Evolutionary conservation across 2,113 vertebrate species (phyloP).

Genomic region (Mustela nigripes): DNA sequence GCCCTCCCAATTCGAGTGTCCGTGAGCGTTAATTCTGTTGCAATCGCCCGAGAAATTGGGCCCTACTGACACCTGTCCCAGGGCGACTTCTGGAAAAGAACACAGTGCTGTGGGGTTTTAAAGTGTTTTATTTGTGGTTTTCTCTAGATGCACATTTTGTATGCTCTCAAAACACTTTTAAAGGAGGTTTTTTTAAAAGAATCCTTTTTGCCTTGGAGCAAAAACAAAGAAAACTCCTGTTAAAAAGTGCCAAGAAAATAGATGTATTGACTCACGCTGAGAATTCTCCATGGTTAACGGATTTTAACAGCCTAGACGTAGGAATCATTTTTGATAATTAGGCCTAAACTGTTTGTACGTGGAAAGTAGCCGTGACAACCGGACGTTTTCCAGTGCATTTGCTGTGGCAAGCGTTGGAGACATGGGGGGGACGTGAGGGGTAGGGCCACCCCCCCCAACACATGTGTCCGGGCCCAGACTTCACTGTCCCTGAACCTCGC

Average conservation of each 20-base stretch:
- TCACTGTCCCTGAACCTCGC: not conserved
- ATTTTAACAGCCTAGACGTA: not conserved
- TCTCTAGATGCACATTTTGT: not conserved
- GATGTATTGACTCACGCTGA: not conserved
- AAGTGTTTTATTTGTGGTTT: not conserved
- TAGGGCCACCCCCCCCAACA: not conserved
- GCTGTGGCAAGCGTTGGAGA: accelerated
- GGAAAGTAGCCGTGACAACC: not conserved
- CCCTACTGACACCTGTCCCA: slow-evolving; percentile 73
- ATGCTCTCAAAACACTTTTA: not conserved
- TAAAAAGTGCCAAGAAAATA: not conserved
- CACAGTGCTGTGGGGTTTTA: not conserved
- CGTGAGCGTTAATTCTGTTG: slow-evolving; percentile 91
- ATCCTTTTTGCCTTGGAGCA: slow-evolving; percentile 46
- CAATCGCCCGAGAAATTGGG: slow-evolving; percentile 76
- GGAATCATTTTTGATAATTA: slow-evolving; percentile 17
- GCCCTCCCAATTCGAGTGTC: slow-evolving; percentile 90
- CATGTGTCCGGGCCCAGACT: not conserved
- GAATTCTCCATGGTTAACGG: slow-evolving; percentile 15
- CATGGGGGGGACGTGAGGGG: accelerated
- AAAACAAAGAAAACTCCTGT: slow-evolving; percentile 56
- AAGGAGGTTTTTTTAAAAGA: not conserved
- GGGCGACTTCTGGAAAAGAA: not conserved
- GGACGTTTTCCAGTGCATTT: accelerated
- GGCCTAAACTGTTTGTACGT: not conserved